Evolutionary conservation across 2,113 vertebrate species (phyloP).

Genomic region (Lepus timidus): DNA sequence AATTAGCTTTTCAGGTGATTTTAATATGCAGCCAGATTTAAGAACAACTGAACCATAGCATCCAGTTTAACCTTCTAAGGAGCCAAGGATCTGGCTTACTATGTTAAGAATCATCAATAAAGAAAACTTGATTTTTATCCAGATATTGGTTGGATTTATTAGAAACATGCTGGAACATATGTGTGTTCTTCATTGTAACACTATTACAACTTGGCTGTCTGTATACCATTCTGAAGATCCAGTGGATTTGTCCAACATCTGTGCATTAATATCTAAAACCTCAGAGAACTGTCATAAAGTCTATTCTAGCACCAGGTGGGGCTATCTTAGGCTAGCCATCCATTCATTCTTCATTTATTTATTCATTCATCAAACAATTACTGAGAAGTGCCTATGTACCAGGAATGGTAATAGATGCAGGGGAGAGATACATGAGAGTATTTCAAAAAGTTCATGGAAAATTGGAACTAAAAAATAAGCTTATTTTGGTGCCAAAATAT

Average conservation of each 20-base stretch:
- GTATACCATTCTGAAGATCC: constrained; percentile 32
- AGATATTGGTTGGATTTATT: constrained; percentile 25
- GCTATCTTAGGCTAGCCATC: background rate
- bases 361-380: constrained; percentile 28
- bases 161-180: constrained; percentile 7
- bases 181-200: background rate
- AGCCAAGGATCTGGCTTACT: constrained; percentile 4
- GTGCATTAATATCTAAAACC: constrained; percentile 49
- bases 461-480: too few species aligned
- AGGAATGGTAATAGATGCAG: background rate
- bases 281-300: constrained; percentile 12
- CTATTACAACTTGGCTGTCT: constrained; percentile 49
- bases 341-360: background rate
- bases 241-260: constrained; percentile 47
- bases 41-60: background rate
- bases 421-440: background rate
- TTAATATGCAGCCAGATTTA: constrained; percentile 10
- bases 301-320: background rate
- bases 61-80: background rate
- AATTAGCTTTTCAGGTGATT: constrained; percentile 10
- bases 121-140: constrained; percentile 37
- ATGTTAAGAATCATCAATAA: constrained; percentile 35
- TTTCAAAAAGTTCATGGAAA: too few species aligned
- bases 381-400: background rate
- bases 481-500: too few species aligned